Percentiles rank a stretch among this genome's conserved stretches.
These are phyloP conservation scores for Drosophila greeni DNA, from an alignment of 2,888 invertebrate species.

Conservation along the genomic window DNA sequence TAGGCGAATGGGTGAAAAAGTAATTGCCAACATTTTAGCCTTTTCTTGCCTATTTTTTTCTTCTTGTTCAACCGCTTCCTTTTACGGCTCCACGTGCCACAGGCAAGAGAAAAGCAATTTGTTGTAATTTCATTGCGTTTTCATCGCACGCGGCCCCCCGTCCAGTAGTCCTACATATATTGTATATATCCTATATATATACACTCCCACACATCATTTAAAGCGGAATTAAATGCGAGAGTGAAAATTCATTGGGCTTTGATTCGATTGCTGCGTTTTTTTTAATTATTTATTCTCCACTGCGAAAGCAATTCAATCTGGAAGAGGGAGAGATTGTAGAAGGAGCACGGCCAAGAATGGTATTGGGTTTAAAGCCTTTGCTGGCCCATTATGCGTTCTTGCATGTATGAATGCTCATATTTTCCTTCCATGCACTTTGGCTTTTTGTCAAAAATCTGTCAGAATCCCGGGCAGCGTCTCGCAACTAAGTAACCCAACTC, in stretches of 20 bases:
- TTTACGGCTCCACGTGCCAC: slow-evolving; percentile 38
- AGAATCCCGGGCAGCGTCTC: slow-evolving; percentile 33
- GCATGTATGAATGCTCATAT: slow-evolving; percentile 40
- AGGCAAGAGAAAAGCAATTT: slow-evolving; percentile 41
- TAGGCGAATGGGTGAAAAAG: slow-evolving; percentile 54
- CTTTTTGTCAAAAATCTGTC: slow-evolving; percentile 67
- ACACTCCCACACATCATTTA: slow-evolving; percentile 14
- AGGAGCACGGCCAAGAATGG: background rate
- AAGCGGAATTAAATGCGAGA: slow-evolving; percentile 28
- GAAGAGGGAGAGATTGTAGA: background rate
- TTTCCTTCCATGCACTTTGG: slow-evolving; percentile 64
- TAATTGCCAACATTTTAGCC: slow-evolving; percentile 37
- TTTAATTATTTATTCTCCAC: slow-evolving; percentile 26
- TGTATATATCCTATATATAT: background rate
- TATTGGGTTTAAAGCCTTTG: slow-evolving; percentile 3
- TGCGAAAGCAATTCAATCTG: slow-evolving; percentile 11
- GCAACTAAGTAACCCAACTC: slow-evolving; percentile 38
- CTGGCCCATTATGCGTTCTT: slow-evolving; percentile 8
- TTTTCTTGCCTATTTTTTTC: slow-evolving; percentile 20
- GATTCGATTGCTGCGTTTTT: slow-evolving; percentile 17
- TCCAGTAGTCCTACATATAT: background rate
- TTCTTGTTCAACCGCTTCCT: slow-evolving; percentile 32
- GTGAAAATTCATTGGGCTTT: slow-evolving; percentile 17
- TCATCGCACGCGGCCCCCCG: slow-evolving; percentile 13
- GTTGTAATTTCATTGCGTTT: slow-evolving; percentile 40